Evolutionary conservation across 2,113 vertebrate genomes (phyloP), one percentile per base, ranked within the genome.

Genomic region (Anolis sagrei): DNA sequence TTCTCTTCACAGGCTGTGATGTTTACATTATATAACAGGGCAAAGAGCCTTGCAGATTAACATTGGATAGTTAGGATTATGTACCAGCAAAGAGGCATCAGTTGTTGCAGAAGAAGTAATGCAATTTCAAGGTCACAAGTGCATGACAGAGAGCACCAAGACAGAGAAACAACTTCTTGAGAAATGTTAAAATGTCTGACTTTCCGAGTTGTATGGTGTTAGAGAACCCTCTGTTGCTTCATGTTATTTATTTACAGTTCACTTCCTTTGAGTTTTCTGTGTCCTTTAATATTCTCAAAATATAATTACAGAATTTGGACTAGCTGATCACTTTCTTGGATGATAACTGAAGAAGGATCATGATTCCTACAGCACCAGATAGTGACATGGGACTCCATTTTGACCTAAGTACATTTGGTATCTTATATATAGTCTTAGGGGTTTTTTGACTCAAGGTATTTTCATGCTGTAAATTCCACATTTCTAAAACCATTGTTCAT

Each of bases 171-270:
- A 91, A 69, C 84, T 79, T 92, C 82, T 72, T 82, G 88, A 92
- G 70, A 49, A 75, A 90, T 84, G 75, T 23, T 93, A 90, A 88
- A 92, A 95, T 88, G 86, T 92, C 76, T 93, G 93, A 94, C 93
- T 92, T 93, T 94, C 93, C 93, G 84, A 89, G 88, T 32, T 95
- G 90, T 92, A 92, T 79, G 72, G 77, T 90, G 82, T 88, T 91
- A 91, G 92, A 89, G 92, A 74, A 49, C 51, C 91, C 88, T 93
- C 92, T 90, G 89, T 93, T 95, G 92, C 94, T 95, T 90, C 84
- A 61, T 93, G 92, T 95, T 92, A 90, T 95, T 95, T 92, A 90
- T 95, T 95, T 95, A 82, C 90, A 94, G 84, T 92, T 94, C 89
- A 92, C 91, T 93, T 94, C 89, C 84, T 83, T 88, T 90, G 85